phyloP scores from a whole-genome alignment of 2,797 vertebrate species.

The Borostomias antarcticus region DNA sequence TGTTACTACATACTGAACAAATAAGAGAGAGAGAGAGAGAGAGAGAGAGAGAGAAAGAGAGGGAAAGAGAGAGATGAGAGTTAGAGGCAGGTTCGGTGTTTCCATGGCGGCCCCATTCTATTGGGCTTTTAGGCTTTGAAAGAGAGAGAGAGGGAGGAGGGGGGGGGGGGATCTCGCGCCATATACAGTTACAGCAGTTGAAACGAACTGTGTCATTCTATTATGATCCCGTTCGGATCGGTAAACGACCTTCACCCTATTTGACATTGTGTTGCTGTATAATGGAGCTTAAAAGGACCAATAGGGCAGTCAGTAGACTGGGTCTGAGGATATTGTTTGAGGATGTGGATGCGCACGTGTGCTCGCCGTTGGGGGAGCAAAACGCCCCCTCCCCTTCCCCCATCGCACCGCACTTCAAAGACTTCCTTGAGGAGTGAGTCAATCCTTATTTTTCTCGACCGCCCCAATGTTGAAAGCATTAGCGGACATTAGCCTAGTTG shows the following conservation, averaged over 20 bases:
- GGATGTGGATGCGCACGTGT: neutral
- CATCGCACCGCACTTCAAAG: constrained; percentile 51
- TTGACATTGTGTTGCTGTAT: constrained; percentile 22
- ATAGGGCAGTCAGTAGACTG: neutral
- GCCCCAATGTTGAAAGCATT: constrained; percentile 36
- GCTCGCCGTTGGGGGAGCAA: neutral
- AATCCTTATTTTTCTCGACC: constrained; percentile 39
- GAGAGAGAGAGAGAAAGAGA: constrained; percentile 34
- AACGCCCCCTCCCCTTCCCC: constrained; percentile 13
- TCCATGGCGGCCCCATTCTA: constrained; percentile 51
- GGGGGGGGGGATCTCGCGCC: constrained; percentile 52
- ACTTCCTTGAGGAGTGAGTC: constrained; percentile 27
- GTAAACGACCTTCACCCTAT: constrained; percentile 28
- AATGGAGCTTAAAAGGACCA: constrained; percentile 13
- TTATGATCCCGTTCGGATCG: constrained; percentile 59
- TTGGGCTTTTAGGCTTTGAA: constrained; percentile 1
- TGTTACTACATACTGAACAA: constrained; percentile 97
- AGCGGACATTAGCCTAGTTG: constrained; percentile 37
- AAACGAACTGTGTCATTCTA: constrained; percentile 76
- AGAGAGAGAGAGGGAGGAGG: constrained; percentile 59
- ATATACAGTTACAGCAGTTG: constrained; percentile 68
- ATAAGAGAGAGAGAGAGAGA: constrained; percentile 68
- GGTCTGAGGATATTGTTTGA: neutral
- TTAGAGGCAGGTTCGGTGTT: constrained; percentile 50
- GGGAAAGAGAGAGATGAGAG: constrained; percentile 19